Conservation (phyloP, 2,888 invertebrate genomes). For the Sericinus montela region DNA sequence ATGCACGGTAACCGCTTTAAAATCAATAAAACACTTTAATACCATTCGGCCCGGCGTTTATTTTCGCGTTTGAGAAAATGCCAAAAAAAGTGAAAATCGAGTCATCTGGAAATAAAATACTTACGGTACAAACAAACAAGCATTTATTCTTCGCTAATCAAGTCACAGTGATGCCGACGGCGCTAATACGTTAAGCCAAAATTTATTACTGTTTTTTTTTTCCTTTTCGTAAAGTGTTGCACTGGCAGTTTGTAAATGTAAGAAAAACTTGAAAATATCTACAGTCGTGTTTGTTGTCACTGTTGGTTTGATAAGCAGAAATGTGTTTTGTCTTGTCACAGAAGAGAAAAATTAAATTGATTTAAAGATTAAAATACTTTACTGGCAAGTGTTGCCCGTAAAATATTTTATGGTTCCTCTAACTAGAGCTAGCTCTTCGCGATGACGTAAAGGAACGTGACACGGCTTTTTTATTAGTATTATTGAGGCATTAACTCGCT, state of each 20-base stretch:
- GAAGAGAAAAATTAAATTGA: too few species aligned
- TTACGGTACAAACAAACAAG: slow-evolving; percentile 1
- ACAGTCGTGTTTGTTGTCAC: too few species aligned
- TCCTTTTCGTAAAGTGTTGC: too few species aligned
- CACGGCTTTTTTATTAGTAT: slow-evolving; percentile 23
- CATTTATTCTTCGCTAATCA: background rate
- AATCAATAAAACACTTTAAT: slow-evolving; percentile 9
- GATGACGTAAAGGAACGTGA: slow-evolving; percentile 11
- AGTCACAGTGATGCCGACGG: background rate
- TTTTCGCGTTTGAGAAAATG: slow-evolving; percentile 13
- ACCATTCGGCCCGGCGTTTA: background rate
- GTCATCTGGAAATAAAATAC: slow-evolving; percentile 2
- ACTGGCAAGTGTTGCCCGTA: too few species aligned
- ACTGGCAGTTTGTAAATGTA: too few species aligned
- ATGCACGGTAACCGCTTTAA: slow-evolving; percentile 6
- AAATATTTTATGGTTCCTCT: too few species aligned
- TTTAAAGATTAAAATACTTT: too few species aligned
- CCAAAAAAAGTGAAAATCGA: slow-evolving; percentile 9
- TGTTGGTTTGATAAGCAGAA: too few species aligned
- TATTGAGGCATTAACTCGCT: slow-evolving; percentile 29
- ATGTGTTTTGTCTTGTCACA: too few species aligned
- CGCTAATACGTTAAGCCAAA: background rate
- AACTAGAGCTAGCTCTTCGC: too few species aligned
- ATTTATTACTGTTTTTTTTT: too few species aligned
- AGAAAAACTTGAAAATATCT: too few species aligned